Evolutionary conservation across 2,113 vertebrate species (phyloP).

Genomic region (Loxodonta africana): DNA sequence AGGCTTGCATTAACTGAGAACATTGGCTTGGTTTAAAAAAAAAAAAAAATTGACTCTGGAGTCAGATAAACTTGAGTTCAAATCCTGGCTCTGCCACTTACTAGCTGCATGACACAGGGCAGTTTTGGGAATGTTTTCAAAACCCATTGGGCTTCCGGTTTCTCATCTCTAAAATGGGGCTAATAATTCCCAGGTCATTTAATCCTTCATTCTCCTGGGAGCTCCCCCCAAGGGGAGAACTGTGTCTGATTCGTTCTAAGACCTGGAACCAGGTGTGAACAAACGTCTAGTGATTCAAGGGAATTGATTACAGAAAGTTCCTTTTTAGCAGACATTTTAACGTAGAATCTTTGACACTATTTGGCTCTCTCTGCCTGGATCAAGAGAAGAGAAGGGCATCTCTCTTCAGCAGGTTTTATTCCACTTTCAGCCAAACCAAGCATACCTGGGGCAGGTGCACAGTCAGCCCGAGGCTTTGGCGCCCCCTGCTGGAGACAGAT

Average conservation of each 20-base stretch:
- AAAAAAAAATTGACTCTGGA: neutral
- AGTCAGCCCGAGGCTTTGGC: neutral
- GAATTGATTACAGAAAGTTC: neutral
- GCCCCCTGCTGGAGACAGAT: slow-evolving; percentile 59
- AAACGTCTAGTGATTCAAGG: neutral
- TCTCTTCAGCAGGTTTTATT: too few relatives aligned
- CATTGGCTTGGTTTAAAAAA: neutral
- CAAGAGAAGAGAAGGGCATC: neutral
- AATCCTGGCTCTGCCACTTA: neutral
- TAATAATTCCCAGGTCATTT: neutral
- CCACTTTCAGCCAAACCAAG: neutral
- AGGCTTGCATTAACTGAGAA: neutral
- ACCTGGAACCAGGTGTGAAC: neutral
- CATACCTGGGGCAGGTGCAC: neutral
- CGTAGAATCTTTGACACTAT: neutral
- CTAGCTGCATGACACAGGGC: neutral
- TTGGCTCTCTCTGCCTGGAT: neutral
- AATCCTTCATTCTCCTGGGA: neutral
- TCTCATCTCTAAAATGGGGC: neutral
- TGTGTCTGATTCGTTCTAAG: neutral
- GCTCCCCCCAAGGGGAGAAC: neutral
- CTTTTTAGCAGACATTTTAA: neutral
- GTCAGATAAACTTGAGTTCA: neutral
- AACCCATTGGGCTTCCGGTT: neutral
- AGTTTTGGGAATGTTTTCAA: neutral